Percentiles rank a stretch among this genome's conserved stretches.
Evolutionary conservation across 2,888 invertebrate genomes (phyloP).

Genomic region (Branchellion lobata): DNA sequence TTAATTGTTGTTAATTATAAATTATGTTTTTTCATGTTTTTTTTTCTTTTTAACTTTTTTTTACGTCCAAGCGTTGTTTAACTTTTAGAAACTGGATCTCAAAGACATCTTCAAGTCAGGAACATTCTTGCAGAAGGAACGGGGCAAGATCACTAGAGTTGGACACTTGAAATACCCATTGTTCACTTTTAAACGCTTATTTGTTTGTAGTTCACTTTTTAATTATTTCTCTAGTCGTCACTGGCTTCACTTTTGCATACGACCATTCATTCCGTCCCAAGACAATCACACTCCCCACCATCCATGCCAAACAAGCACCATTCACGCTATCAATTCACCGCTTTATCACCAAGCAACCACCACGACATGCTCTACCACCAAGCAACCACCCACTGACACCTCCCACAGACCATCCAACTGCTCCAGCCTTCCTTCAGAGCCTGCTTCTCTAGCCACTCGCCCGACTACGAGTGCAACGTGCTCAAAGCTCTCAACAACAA

Average conservation of each 20-base stretch:
- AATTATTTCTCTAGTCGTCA: neutral
- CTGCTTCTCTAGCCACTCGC: neutral
- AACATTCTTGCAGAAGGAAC: neutral
- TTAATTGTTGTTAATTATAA: no score
- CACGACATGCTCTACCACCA: no score
- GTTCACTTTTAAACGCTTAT: neutral
- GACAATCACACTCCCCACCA: no score
- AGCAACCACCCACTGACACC: no score
- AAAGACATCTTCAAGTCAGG: neutral
- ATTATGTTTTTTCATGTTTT: no score
- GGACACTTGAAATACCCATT: no score
- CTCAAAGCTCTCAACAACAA: constrained; percentile 5
- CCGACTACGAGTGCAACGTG: neutral
- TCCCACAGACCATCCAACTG: no score
- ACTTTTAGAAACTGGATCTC: neutral
- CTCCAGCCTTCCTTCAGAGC: no score
- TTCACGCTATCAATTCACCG: no score
- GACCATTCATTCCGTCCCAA: neutral
- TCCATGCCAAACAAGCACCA: no score
- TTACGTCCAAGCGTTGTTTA: neutral
- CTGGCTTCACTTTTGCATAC: neutral
- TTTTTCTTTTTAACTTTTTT: neutral
- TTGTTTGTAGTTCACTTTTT: neutral
- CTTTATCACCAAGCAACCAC: no score
- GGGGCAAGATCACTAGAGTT: neutral